Base-by-base conservation (phyloP, 1,140 invertebrate genomes). In the Drosophila saltans region DNA sequence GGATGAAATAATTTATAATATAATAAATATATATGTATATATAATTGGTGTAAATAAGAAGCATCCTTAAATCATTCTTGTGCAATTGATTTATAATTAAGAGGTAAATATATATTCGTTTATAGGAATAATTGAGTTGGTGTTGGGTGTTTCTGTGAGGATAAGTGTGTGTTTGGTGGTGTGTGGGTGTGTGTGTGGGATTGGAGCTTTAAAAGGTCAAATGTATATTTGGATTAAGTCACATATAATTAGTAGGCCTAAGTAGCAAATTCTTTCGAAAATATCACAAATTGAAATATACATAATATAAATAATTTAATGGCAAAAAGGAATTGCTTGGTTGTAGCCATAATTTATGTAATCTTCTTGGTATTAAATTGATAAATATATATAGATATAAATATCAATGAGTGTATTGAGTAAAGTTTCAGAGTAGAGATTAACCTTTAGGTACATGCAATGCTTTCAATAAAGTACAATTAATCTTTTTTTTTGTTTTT, bases 271-370 rank as follows among this genome's bases (percentile, higher is more conserved):
- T 83, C 86, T 78, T 90, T 88, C 71, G 86, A 90, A 90, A 90
- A 90, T 90, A 90, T 90, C 88, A 90, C 88, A 90, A 90, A 90
- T 88, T 73, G 80, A 88, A 88, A 88, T 89, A 78, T 77, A 84
- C 70, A 89, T 83, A 89, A 88, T 89, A 88, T 77, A 89, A 86
- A 72, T 86, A 81, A 78, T 74, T 62, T 68, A 65, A 80, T 78
- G 75, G 83, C 80, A 80, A 72, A 77, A 72, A 70, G 83, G 88
- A 83, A 88, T 74, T 88, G 80, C 76, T 69, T 60, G 66, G 73
- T 75, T 77, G 74, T 60, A 73, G 67, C 66, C 28, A 48, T 24
- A 21, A 48, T 48, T 48, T 10, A 48, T 48, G 45, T 48, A 48
- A 48, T 48, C 45, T 24, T 66, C 73, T 60, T 69, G 57, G 66